Evolutionary conservation across 2,113 vertebrate species (phyloP).

Genomic region (Girardinichthys multiradiatus): DNA sequence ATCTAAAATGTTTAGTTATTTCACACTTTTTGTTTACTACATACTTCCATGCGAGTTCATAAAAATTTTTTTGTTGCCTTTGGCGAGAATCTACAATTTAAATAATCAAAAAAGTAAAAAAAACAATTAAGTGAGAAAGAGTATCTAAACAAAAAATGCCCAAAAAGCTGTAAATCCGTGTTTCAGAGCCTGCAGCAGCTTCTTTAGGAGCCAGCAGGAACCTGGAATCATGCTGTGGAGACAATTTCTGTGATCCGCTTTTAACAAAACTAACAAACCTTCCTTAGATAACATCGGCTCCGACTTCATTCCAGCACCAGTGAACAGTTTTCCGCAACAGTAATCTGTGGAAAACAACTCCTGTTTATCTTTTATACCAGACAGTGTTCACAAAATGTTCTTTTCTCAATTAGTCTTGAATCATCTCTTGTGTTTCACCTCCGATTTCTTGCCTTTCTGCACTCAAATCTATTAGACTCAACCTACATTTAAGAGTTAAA

Average conservation of each 20-base stretch:
- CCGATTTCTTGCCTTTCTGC: conserved; percentile 27
- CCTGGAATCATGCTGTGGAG: neutral
- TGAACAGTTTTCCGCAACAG: neutral
- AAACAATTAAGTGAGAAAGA: too few relatives aligned
- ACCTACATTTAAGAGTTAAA: conserved; percentile 76
- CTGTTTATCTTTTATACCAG: too few relatives aligned
- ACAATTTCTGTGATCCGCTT: neutral
- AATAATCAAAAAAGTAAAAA: too few relatives aligned
- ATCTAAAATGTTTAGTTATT: too few relatives aligned
- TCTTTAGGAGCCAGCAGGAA: neutral
- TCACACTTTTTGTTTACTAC: too few relatives aligned
- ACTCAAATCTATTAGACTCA: conserved; percentile 58
- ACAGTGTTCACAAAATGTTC: neutral
- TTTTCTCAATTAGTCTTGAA: neutral
- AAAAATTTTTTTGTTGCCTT: too few relatives aligned
- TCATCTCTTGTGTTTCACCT: conserved; percentile 13
- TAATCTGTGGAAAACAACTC: too few relatives aligned
- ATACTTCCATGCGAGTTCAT: too few relatives aligned
- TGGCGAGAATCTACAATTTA: too few relatives aligned
- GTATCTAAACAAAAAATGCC: conserved; percentile 2
- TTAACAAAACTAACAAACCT: conserved; percentile 5
- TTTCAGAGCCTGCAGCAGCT: neutral
- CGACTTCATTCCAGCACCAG: neutral
- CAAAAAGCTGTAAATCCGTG: neutral
- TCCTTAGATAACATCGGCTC: neutral